Percentiles rank a stretch among this genome's conserved stretches.
Conservation (phyloP, 2,797 vertebrate species). For the Iguana delicatissima region DNA sequence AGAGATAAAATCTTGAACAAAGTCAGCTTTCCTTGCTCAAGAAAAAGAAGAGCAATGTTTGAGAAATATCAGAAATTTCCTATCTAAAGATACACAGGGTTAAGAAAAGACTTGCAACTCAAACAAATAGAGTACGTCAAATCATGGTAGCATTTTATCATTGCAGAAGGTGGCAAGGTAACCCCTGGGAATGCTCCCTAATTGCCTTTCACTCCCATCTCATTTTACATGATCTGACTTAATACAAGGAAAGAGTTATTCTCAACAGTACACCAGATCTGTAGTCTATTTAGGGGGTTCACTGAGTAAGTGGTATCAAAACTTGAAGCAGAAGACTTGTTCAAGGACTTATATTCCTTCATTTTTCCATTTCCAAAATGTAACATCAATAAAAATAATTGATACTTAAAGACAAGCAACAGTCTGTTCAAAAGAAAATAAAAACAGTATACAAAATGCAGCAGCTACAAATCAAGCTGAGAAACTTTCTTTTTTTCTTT, state of each 20-base stretch:
- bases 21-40: not conserved
- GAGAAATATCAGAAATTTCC: not conserved
- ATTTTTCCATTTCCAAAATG: not conserved
- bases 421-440: not conserved
- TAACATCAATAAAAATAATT: not conserved
- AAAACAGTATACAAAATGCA: not conserved
- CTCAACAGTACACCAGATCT: not conserved
- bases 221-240: not conserved
- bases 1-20: not conserved
- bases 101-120: not conserved
- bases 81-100: not conserved
- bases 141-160: not conserved
- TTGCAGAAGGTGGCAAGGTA: not conserved
- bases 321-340: not conserved
- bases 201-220: slow-evolving; percentile 7
- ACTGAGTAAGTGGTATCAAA: not conserved
- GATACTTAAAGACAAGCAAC: not conserved
- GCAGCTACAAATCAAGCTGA: not conserved
- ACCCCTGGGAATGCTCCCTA: slow-evolving; percentile 4
- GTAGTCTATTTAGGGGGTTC: not conserved
- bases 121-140: not conserved
- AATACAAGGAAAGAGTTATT: not conserved
- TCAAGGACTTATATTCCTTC: not conserved
- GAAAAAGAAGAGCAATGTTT: not conserved
- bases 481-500: not conserved